Evolutionary conservation across 2,113 vertebrate genomes (phyloP), one percentile per base, ranked within the genome.

Genomic region (Oryzias celebensis): DNA sequence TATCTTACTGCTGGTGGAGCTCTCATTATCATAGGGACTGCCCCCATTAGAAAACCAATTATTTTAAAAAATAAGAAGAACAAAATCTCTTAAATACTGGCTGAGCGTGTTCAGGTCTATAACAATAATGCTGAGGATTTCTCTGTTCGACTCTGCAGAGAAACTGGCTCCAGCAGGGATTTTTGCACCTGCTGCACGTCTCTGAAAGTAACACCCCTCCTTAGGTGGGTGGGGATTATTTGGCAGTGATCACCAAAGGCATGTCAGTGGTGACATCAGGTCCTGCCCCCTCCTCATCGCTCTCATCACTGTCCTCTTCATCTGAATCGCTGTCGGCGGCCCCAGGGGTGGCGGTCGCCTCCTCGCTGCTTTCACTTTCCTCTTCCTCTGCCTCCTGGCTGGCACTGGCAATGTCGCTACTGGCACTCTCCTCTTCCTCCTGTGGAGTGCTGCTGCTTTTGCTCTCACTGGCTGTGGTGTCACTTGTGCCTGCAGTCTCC

Each of bases 341-440:
- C 14, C 84, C 88, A 0, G 90, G 85, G 0, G 84, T 85, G 45
- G 82, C 78, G 0, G 89, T 86, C 45, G 84, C 60, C 77, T 93
- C 91, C 84, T 92, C 89, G 20, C 87, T 92, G 89, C 90, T 92
- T 71, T 87, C 73, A 63, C 85, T 85, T 28, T 76, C 76, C 42
- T 78, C 75, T 3, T 88, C 82, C 41, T 90, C 84, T 0, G 81
- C 65, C 74, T 90, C 88, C 41, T 83, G 53, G 63, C 89, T 91
- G 71, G 81, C 13, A 36, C 85, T 88, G 62, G 60, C 49, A 18
- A 80, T 89, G 15, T 66, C 73, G 1, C 50, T 83, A 44, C 73
- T 80, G 36, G 62, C 71, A 20, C 73, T 89, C 47, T 84, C 81
- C 31, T 76, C 76, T 23, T 84, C 80, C 43, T 87, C 81, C 48